A percentile compares a stretch with the other conserved stretches of the same genome.
phyloP scores from a whole-genome alignment of 1,140 invertebrate species.

The Pseudomyrmex dendroicus region DNA sequence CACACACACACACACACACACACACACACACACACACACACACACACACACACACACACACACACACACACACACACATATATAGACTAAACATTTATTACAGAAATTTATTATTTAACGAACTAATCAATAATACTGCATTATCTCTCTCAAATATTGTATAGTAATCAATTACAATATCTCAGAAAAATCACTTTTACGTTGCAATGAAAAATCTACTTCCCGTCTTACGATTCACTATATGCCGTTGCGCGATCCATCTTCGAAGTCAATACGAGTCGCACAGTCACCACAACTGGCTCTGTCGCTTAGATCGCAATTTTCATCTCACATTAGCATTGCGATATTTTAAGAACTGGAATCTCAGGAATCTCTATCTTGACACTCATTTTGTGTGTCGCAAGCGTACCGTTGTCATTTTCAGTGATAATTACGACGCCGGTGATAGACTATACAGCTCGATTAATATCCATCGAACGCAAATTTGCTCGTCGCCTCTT shows the following conservation, averaged over 20 bases:
- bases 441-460: conserved; percentile 8
- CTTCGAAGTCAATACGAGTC: conserved; percentile 4
- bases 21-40: too few relatives aligned
- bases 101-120: background rate
- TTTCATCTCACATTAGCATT: conserved; percentile 23
- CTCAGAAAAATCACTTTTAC: background rate
- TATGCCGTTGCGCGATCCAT: background rate
- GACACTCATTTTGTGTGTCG: background rate
- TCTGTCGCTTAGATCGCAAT: conserved; percentile 7
- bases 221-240: background rate
- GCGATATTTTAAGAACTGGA: conserved; percentile 2
- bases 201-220: background rate
- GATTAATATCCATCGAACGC: conserved; percentile 29
- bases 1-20: too few relatives aligned
- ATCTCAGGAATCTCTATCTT: background rate
- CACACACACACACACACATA: too few relatives aligned
- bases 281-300: conserved; percentile 5
- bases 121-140: background rate
- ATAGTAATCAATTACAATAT: background rate
- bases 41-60: too few relatives aligned
- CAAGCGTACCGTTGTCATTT: background rate
- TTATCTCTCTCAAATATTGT: background rate
- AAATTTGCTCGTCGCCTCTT: background rate
- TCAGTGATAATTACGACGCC: conserved; percentile 32
- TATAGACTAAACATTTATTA: background rate